These are phyloP conservation scores for Leuctra nigra DNA, from an alignment of 2,888 invertebrate genomes.

Conservation along the genomic window DNA sequence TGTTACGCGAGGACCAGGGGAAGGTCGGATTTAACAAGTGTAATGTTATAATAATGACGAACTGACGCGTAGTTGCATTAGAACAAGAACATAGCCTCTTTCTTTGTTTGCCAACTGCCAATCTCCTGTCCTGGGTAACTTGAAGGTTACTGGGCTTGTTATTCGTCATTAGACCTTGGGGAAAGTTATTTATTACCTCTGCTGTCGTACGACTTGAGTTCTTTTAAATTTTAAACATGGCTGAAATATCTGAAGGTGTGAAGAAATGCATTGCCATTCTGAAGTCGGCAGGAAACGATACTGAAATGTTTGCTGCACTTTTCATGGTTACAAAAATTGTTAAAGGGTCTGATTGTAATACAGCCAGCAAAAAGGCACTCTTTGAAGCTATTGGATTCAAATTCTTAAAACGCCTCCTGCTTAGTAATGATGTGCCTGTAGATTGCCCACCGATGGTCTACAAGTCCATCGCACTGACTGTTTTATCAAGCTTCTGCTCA, in stretches of 20 bases:
- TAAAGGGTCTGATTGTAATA: conserved; percentile 72
- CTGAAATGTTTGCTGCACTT: conserved; percentile 85
- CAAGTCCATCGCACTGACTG: conserved; percentile 83
- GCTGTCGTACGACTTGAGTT: background rate
- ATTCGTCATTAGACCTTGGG: too few relatives aligned
- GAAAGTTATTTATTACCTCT: background rate
- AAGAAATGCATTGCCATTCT: conserved; percentile 77
- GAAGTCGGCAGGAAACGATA: conserved; percentile 73
- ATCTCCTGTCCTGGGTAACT: too few relatives aligned
- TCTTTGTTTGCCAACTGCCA: too few relatives aligned
- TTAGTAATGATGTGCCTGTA: conserved; percentile 67
- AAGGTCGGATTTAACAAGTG: too few relatives aligned
- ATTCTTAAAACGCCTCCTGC: conserved; percentile 74
- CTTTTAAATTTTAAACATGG: conserved; percentile 30
- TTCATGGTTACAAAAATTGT: conserved; percentile 89
- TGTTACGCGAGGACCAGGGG: too few relatives aligned
- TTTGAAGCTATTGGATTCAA: conserved; percentile 87
- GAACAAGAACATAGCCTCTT: too few relatives aligned
- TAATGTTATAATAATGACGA: too few relatives aligned
- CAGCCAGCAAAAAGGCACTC: conserved; percentile 62
- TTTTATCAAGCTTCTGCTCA: conserved; percentile 79
- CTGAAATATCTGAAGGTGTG: conserved; percentile 64
- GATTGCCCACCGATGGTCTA: conserved; percentile 86
- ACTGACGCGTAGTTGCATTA: too few relatives aligned
- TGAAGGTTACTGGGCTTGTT: too few relatives aligned